phyloP scores from a whole-genome alignment of 53 echinoderm and acorn worm species.

The Hippasteria phrygiana region DNA sequence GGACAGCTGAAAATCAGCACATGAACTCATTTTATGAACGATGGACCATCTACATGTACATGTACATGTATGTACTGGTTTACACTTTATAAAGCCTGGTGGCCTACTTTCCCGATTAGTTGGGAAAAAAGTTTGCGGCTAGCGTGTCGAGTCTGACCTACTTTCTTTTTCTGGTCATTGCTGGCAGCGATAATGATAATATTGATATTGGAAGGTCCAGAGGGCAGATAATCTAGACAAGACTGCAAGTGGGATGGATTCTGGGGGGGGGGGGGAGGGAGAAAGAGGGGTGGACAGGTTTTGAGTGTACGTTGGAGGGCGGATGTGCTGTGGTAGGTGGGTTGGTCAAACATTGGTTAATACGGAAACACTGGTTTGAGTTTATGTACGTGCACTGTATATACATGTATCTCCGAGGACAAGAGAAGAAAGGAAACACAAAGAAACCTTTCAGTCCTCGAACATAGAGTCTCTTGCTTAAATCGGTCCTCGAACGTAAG shows the following conservation, averaged over 20 bases:
- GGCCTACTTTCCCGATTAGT: slow-evolving; percentile 2
- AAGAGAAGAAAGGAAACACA: too few species aligned
- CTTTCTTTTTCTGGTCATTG: not conserved
- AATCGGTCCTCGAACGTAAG: too few species aligned
- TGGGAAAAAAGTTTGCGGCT: not conserved
- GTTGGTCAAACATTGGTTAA: not conserved
- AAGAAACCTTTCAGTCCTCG: too few species aligned
- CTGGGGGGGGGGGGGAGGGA: not conserved
- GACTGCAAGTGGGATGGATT: not conserved
- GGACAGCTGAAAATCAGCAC: not conserved
- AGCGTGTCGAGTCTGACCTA: slow-evolving; percentile 38
- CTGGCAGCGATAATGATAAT: slow-evolving; percentile 14
- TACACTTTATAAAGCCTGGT: not conserved
- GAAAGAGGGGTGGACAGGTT: not conserved
- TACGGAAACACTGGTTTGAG: too few species aligned
- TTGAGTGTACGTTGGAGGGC: not conserved
- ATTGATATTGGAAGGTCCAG: slow-evolving; percentile 43
- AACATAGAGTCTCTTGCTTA: too few species aligned
- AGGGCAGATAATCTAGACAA: not conserved
- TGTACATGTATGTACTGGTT: not conserved
- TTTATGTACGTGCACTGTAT: too few species aligned
- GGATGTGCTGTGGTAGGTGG: not conserved
- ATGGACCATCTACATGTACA: not conserved
- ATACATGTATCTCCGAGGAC: too few species aligned
- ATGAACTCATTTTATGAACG: too few species aligned